These are phyloP conservation scores for Carettochelys insculpta DNA, from an alignment of 2,113 vertebrate genomes.

Conservation along the genomic window DNA sequence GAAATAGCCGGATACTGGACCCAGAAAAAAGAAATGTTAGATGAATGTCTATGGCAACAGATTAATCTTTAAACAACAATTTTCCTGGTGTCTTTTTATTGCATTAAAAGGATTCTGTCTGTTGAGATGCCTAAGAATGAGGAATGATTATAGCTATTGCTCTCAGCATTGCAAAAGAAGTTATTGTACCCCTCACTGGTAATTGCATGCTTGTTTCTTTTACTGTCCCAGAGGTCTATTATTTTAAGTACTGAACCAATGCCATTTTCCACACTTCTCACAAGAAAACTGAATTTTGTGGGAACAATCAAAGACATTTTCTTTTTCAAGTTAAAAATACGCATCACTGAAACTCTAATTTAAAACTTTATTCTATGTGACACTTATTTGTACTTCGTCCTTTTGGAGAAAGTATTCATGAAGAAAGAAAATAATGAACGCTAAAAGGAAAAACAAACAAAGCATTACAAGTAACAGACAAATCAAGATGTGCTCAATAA, in stretches of 20 bases:
- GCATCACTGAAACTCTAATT: not conserved
- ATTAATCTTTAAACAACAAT: not conserved
- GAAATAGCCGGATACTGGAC: not conserved
- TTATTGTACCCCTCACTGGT: not conserved
- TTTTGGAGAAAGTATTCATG: slow-evolving; percentile 11
- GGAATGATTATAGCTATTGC: not conserved
- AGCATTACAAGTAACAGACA: not conserved
- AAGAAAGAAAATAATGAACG: not conserved
- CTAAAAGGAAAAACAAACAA: not conserved
- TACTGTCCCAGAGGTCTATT: slow-evolving; percentile 18
- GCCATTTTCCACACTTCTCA: slow-evolving; percentile 25
- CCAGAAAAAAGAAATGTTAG: not conserved
- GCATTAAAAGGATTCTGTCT: not conserved
- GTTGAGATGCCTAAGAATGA: not conserved
- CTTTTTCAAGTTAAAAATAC: slow-evolving; percentile 20
- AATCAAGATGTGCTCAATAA: not conserved
- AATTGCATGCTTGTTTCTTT: slow-evolving; percentile 29
- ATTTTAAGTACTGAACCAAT: slow-evolving; percentile 3
- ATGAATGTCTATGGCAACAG: not conserved
- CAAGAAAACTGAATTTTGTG: not conserved
- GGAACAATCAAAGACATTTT: slow-evolving; percentile 26
- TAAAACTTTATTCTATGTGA: slow-evolving; percentile 5
- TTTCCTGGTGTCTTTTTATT: not conserved
- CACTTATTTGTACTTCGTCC: slow-evolving; percentile 17
- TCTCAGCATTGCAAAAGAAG: not conserved